A percentile compares a stretch with the other conserved stretches of the same genome.
These are phyloP conservation scores for Vulpes ferrilata DNA, from an alignment of 2,113 vertebrate species.

Conservation along the genomic window DNA sequence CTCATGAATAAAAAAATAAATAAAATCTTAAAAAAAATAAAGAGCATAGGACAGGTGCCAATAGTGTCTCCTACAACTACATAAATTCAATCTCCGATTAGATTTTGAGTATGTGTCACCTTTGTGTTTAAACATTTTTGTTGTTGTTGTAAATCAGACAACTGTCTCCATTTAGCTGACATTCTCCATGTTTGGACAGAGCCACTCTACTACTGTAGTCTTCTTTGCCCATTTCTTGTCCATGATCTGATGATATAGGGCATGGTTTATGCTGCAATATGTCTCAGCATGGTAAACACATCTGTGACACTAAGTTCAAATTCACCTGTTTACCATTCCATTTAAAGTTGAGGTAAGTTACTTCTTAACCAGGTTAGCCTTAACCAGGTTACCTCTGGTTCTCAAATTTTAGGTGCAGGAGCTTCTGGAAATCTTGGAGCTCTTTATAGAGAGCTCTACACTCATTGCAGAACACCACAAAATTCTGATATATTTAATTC, in stretches of 20 bases:
- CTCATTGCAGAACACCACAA: neutral
- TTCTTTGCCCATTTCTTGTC: neutral
- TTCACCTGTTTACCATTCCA: neutral
- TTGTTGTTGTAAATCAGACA: neutral
- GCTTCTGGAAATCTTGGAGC: conserved; percentile 51
- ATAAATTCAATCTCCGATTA: neutral
- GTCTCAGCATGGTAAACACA: neutral
- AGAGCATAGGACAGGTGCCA: neutral
- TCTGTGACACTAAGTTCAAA: neutral
- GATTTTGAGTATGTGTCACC: neutral
- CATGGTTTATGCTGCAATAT: neutral
- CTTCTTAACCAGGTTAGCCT: neutral
- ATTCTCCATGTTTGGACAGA: neutral
- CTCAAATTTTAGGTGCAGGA: conserved; percentile 21
- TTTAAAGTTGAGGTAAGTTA: conserved; percentile 33
- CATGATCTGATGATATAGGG: neutral
- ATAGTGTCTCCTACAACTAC: neutral
- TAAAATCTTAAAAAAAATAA: too few relatives aligned
- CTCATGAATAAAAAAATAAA: too few relatives aligned
- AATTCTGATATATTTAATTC: neutral
- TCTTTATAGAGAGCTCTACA: conserved; percentile 8
- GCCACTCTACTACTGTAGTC: neutral
- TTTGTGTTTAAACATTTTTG: neutral
- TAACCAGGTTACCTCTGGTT: neutral
- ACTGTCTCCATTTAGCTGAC: neutral